phyloP scores from a whole-genome alignment of 1,140 invertebrate species.

The Antheraea mylitta region DNA sequence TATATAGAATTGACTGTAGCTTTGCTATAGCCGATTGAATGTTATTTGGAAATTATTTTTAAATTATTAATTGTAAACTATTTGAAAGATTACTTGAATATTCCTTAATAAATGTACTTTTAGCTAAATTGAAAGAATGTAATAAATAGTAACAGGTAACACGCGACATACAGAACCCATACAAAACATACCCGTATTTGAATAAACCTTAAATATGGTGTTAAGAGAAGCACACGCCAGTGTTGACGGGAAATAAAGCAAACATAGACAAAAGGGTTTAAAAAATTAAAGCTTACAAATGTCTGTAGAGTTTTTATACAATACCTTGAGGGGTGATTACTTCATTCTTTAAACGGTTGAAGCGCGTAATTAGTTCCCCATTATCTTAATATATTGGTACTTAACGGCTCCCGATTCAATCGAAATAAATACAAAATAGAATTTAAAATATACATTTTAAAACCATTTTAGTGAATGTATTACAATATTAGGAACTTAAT shows the following conservation, averaged over 20 bases:
- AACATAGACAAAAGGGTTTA: background rate
- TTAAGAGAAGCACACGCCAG: background rate
- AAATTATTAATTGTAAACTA: too few species aligned
- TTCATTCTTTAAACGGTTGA: constrained; percentile 36
- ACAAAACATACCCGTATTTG: background rate
- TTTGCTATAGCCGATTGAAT: too few species aligned
- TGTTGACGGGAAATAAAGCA: background rate
- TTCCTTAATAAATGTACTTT: too few species aligned
- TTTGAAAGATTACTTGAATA: too few species aligned
- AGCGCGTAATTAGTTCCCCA: constrained; percentile 70
- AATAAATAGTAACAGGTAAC: too few species aligned
- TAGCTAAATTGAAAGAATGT: too few species aligned
- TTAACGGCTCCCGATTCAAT: constrained; percentile 28
- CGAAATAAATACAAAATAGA: constrained; percentile 7
- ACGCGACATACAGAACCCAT: background rate
- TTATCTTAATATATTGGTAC: constrained; percentile 71
- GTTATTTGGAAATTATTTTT: too few species aligned
- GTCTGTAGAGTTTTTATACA: background rate
- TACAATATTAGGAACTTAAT: too few species aligned
- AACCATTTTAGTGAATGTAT: background rate
- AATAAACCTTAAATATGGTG: background rate
- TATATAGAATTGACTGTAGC: too few species aligned
- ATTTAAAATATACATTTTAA: background rate
- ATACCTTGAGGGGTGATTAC: background rate
- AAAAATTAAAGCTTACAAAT: background rate